A percentile compares a stretch with the other conserved stretches of the same genome.
Conservation (phyloP, 64 coral and sea anemone species). For the Montipora capricornis region DNA sequence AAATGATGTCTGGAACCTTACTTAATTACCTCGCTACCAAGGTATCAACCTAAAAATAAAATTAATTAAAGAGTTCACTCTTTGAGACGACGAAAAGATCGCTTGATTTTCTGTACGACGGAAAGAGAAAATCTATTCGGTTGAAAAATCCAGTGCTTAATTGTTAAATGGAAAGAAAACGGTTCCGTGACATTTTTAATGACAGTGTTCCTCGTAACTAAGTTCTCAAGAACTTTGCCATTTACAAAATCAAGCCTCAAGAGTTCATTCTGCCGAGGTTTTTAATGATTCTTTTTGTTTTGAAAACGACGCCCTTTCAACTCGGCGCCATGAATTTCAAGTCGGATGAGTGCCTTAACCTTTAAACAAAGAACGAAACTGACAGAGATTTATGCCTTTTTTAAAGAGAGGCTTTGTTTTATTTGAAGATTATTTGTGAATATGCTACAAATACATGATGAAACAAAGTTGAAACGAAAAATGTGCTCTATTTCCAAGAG, state of each 20-base stretch:
- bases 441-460: neutral
- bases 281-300: neutral
- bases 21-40: neutral
- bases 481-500: neutral
- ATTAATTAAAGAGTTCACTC: neutral
- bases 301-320: neutral
- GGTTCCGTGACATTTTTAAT: neutral
- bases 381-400: neutral
- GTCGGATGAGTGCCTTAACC: neutral
- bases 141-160: neutral
- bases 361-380: neutral
- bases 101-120: neutral
- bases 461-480: neutral
- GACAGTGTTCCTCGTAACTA: neutral
- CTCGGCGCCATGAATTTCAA: neutral
- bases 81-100: neutral
- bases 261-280: neutral
- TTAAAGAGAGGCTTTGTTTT: neutral
- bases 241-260: neutral
- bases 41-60: neutral
- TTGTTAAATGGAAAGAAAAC: neutral
- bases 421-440: neutral
- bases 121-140: neutral
- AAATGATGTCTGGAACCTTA: neutral
- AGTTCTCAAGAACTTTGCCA: neutral